Conservation (phyloP, 2,888 invertebrate genomes). For the Lycocerus yunnanus region DNA sequence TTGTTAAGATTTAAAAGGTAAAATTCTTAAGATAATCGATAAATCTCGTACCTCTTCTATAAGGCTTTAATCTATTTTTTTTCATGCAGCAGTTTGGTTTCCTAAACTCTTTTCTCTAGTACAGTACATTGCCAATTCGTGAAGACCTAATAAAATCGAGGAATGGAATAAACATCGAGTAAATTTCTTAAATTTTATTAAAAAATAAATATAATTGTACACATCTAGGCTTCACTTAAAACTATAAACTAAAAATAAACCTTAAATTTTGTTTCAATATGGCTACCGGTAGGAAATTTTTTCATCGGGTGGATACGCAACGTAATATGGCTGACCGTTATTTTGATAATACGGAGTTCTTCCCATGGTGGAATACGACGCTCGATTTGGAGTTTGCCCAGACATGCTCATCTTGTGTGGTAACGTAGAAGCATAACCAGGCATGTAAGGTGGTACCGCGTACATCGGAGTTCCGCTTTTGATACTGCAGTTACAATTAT, state of each 20-base stretch:
- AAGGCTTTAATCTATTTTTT: no score
- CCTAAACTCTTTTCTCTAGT: no score
- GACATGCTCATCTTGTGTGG: constrained; percentile 67
- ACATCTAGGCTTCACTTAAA: neutral
- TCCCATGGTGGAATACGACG: constrained; percentile 67
- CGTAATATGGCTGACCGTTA: constrained; percentile 62
- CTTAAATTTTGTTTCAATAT: constrained; percentile 1
- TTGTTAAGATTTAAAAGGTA: no score
- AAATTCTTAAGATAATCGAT: no score
- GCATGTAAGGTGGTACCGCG: constrained; percentile 59
- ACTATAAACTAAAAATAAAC: constrained; percentile 12
- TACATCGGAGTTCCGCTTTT: constrained; percentile 59
- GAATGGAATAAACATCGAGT: no score
- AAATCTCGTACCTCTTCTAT: no score
- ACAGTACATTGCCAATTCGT: no score
- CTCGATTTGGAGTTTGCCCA: constrained; percentile 58
- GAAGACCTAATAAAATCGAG: no score
- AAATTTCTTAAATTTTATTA: neutral
- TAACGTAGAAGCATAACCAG: constrained; percentile 66
- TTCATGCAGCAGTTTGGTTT: no score
- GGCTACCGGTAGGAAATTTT: constrained; percentile 66
- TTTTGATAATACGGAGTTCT: constrained; percentile 61
- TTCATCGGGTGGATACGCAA: constrained; percentile 67
- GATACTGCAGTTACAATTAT: constrained; percentile 60
- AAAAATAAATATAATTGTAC: constrained; percentile 5